Evolutionary conservation across 2,888 invertebrate species (phyloP).

Genomic region (Phyto melanocephala): DNA sequence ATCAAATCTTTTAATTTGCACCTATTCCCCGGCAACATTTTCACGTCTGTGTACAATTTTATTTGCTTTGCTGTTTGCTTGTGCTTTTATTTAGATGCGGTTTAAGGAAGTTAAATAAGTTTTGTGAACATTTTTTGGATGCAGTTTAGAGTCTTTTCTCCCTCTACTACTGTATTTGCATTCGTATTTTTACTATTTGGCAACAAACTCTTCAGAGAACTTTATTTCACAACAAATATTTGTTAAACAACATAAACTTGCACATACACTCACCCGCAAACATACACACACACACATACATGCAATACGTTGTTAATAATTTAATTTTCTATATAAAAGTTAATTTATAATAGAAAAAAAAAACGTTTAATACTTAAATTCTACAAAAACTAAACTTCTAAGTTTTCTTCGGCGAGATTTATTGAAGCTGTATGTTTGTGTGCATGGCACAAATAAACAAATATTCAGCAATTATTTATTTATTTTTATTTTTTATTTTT

Average conservation of each 20-base stretch:
- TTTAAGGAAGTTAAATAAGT: constrained; percentile 46
- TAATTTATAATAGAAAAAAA: no score
- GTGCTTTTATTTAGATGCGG: constrained; percentile 2
- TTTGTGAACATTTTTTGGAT: constrained; percentile 25
- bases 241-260: constrained; percentile 25
- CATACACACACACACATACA: neutral
- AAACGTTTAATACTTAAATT: no score
- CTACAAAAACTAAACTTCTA: no score
- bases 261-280: no score
- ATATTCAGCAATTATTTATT: constrained; percentile 54
- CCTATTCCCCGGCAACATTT: neutral
- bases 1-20: no score
- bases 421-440: neutral
- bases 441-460: neutral
- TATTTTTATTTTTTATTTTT: no score
- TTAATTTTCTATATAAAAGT: neutral
- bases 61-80: constrained; percentile 12
- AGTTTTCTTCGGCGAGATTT: neutral
- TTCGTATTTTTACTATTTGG: constrained; percentile 20
- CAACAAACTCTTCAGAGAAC: constrained; percentile 19
- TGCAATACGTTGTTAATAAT: constrained; percentile 11
- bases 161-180: constrained; percentile 11
- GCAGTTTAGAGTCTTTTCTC: constrained; percentile 28
- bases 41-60: neutral
- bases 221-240: constrained; percentile 41